Percentiles rank a stretch among this genome's conserved stretches.
phyloP scores from a whole-genome alignment of 2,113 vertebrate genomes.

The Passerina amoena region DNA sequence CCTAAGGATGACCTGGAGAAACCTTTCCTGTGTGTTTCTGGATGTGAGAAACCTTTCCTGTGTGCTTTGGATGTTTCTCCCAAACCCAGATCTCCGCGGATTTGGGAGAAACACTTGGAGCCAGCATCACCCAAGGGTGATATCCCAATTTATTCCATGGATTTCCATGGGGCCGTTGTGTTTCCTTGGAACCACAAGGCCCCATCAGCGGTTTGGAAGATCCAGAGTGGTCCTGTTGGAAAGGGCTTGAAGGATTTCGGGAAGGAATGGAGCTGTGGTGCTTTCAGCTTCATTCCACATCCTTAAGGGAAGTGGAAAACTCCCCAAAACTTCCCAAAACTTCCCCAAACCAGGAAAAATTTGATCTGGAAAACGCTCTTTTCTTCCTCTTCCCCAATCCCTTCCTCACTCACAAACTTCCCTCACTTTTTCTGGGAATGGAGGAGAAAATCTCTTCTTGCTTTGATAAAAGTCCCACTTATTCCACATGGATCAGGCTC shows the following conservation, averaged over 20 bases:
- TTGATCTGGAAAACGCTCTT: not conserved
- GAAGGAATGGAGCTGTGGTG: accelerated
- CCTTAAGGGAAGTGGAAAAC: not conserved
- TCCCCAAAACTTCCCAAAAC: not conserved
- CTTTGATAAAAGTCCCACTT: not conserved
- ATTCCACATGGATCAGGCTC: not conserved
- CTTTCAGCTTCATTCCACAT: accelerated
- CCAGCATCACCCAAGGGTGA: accelerated
- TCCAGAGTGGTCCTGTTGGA: not conserved
- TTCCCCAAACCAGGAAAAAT: not conserved
- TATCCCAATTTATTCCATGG: accelerated
- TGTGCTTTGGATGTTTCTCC: not conserved
- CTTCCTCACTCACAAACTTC: not conserved
- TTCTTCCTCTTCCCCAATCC: not conserved
- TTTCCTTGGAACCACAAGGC: not conserved
- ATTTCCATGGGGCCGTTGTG: accelerated
- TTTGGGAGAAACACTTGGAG: not conserved
- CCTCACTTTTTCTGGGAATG: not conserved
- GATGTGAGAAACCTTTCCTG: not conserved
- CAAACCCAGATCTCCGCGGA: too few relatives aligned
- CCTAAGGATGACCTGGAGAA: not conserved
- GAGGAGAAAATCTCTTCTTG: not conserved
- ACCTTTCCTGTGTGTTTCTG: too few relatives aligned
- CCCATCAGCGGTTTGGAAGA: not conserved
- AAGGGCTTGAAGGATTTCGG: not conserved